Conservation (phyloP, 2,113 vertebrate species). For the Planiliza haematocheilus region DNA sequence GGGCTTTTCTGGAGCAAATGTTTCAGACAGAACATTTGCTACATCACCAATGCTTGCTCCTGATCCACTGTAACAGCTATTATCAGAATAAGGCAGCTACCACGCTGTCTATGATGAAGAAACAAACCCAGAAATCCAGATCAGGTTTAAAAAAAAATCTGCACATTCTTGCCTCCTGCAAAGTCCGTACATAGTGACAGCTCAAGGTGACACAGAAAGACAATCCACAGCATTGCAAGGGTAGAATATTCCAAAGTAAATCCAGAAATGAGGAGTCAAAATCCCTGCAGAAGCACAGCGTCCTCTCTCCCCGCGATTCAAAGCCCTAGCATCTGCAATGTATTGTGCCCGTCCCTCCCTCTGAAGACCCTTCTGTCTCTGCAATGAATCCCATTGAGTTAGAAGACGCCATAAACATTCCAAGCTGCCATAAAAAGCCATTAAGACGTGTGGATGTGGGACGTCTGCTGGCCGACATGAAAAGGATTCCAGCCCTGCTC, state of each 20-base stretch:
- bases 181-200: not conserved
- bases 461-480: constrained; percentile 76
- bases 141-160: constrained; percentile 10
- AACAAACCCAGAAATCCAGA: constrained; percentile 11
- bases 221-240: constrained; percentile 19
- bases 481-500: constrained; percentile 76
- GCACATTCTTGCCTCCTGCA: constrained; percentile 3
- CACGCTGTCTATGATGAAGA: constrained; percentile 35
- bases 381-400: constrained; percentile 73
- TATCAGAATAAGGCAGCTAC: constrained; percentile 26
- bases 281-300: constrained; percentile 6
- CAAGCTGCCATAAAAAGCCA: constrained; percentile 82
- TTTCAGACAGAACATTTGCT: not conserved
- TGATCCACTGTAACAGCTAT: not conserved
- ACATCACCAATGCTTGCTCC: not conserved
- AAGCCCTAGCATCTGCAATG: constrained; percentile 48
- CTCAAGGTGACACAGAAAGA: constrained; percentile 6
- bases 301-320: constrained; percentile 22
- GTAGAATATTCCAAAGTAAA: constrained; percentile 12
- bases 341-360: constrained; percentile 38
- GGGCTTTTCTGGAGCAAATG: not conserved
- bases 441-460: constrained; percentile 75
- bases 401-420: constrained; percentile 84
- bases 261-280: constrained; percentile 34
- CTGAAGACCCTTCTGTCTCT: constrained; percentile 57